phyloP scores from a whole-genome alignment of 2,797 vertebrate species.

The Manis pentadactyla region DNA sequence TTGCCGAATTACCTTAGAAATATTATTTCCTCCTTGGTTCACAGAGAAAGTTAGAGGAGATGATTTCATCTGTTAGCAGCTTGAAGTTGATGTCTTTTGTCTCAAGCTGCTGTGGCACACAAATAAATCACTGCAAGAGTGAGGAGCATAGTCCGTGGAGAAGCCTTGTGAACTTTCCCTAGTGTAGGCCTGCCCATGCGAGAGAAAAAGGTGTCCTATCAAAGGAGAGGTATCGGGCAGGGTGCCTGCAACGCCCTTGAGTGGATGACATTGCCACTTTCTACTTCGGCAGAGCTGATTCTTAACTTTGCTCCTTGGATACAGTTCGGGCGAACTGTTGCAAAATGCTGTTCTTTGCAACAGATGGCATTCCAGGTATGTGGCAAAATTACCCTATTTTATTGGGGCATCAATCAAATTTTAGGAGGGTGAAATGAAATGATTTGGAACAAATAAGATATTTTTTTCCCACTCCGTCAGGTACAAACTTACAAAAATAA shows the following conservation, averaged over 20 bases:
- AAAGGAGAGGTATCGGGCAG: neutral
- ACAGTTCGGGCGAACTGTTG: slow-evolving; percentile 22
- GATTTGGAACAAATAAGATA: slow-evolving; percentile 69
- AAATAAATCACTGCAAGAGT: neutral
- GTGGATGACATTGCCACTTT: neutral
- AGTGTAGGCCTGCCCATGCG: no score
- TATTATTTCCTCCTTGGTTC: neutral
- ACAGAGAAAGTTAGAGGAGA: neutral
- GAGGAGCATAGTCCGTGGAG: fast-evolving
- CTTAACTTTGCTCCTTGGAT: neutral
- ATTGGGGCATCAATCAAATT: slow-evolving; percentile 71
- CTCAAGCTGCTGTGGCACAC: neutral
- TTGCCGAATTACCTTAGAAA: neutral
- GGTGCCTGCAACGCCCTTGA: neutral
- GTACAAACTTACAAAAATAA: slow-evolving; percentile 37
- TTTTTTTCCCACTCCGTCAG: neutral
- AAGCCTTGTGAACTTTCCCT: neutral
- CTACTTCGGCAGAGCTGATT: slow-evolving; percentile 30
- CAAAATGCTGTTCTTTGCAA: slow-evolving; percentile 61
- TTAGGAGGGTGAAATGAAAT: slow-evolving; percentile 67
- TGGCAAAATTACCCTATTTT: slow-evolving; percentile 70
- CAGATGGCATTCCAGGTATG: slow-evolving; percentile 73
- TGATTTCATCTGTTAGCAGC: neutral
- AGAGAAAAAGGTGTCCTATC: neutral
- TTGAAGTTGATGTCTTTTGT: neutral